Conservation (phyloP, 2,888 invertebrate genomes). For the Masnerella sp. region DNA sequence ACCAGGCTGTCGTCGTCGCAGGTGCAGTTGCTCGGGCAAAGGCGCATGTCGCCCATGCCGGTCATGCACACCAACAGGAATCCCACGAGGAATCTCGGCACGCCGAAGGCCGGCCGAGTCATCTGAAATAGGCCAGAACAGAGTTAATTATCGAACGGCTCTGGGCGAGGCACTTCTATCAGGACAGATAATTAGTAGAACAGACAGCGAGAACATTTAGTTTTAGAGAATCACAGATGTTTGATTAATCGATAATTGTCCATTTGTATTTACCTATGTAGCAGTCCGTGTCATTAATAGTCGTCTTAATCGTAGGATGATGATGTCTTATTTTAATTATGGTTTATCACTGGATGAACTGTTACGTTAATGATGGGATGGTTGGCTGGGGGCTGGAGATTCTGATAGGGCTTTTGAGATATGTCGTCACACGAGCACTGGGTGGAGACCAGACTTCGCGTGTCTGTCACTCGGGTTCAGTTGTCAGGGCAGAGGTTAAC, state of each 20-base stretch:
- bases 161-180: neutral
- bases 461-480: conserved; percentile 48
- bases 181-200: conserved; percentile 31
- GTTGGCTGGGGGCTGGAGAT: conserved; percentile 11
- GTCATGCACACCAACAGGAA: conserved; percentile 45
- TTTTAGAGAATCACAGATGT: conserved; percentile 37
- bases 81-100: conserved; percentile 53
- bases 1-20: conserved; percentile 94
- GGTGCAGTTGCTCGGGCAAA: conserved; percentile 91
- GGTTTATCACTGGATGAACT: conserved; percentile 32
- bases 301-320: conserved; percentile 48
- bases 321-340: conserved; percentile 32
- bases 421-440: conserved; percentile 49
- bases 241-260: conserved; percentile 53
- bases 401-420: conserved; percentile 21
- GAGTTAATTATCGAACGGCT: conserved; percentile 47
- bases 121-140: conserved; percentile 49
- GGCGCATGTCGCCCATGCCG: conserved; percentile 79
- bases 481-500: conserved; percentile 47
- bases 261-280: conserved; percentile 59
- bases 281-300: conserved; percentile 50
- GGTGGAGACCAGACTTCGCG: conserved; percentile 44
- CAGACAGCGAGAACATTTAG: conserved; percentile 23
- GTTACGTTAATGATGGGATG: conserved; percentile 26
- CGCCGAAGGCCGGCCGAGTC: conserved; percentile 37